These are phyloP conservation scores for Antitype chi DNA, from an alignment of 2,888 invertebrate species.

Conservation along the genomic window DNA sequence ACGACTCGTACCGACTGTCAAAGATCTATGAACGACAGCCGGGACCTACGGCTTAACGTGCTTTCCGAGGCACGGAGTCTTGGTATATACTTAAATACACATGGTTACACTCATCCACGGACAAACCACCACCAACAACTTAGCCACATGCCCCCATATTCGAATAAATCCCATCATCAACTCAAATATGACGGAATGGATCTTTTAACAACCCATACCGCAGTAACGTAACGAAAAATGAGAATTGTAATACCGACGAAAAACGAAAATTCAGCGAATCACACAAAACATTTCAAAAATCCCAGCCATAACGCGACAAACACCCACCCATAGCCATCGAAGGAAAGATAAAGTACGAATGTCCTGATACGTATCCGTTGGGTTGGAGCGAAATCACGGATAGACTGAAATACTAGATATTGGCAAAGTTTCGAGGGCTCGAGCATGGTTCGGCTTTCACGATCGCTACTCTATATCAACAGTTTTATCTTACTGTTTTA, in stretches of 20 bases:
- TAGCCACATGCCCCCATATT: too few relatives aligned
- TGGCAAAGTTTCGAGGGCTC: constrained; percentile 78
- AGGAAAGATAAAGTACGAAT: constrained; percentile 56
- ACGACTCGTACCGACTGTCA: too few relatives aligned
- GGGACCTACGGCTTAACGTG: too few relatives aligned
- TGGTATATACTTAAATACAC: too few relatives aligned
- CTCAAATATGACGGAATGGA: background rate
- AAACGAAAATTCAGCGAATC: constrained; percentile 32
- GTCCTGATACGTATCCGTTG: constrained; percentile 55
- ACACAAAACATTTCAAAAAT: constrained; percentile 48
- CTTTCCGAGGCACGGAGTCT: too few relatives aligned
- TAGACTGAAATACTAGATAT: constrained; percentile 71
- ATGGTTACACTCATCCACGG: too few relatives aligned
- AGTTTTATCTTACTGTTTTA: constrained; percentile 67
- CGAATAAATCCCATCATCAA: background rate
- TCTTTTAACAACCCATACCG: background rate
- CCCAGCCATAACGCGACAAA: constrained; percentile 39
- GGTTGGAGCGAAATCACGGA: constrained; percentile 64
- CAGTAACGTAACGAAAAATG: background rate
- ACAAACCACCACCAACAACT: too few relatives aligned
- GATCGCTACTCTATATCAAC: constrained; percentile 67
- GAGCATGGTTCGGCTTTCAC: constrained; percentile 69
- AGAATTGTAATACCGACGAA: constrained; percentile 31
- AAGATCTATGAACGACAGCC: too few relatives aligned
- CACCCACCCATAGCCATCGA: constrained; percentile 37